Conservation (phyloP, 2,888 invertebrate genomes). For the Epinotia demarniana region DNA sequence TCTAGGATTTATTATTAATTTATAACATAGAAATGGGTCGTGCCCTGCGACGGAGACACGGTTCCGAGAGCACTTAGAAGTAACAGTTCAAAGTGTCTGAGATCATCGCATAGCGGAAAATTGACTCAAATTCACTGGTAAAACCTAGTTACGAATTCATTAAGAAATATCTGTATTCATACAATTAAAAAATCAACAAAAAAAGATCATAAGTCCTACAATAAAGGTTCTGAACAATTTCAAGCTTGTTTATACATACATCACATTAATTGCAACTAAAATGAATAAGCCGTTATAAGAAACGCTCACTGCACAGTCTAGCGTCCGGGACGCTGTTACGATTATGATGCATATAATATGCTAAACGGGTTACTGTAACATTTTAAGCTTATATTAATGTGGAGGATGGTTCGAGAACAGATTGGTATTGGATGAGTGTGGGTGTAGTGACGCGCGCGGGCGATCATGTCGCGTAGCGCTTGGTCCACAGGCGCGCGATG, state of each 20-base stretch:
- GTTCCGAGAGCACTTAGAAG: slow-evolving; percentile 63
- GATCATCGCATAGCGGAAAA: slow-evolving; percentile 78
- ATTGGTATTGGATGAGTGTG: slow-evolving; percentile 73
- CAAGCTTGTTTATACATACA: slow-evolving; percentile 65
- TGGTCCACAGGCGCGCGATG: slow-evolving; percentile 99
- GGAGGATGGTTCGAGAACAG: slow-evolving; percentile 77
- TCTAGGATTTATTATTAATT: slow-evolving; percentile 60
- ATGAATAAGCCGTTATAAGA: slow-evolving; percentile 66
- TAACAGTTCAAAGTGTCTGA: slow-evolving; percentile 73
- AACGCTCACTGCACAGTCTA: slow-evolving; percentile 48
- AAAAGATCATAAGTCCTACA: slow-evolving; percentile 63
- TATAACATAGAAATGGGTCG: slow-evolving; percentile 54
- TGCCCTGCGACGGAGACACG: slow-evolving; percentile 52
- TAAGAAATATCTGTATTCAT: slow-evolving; percentile 57
- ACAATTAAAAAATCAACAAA: slow-evolving; percentile 62
- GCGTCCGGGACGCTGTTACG: slow-evolving; percentile 41
- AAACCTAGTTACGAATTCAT: slow-evolving; percentile 55
- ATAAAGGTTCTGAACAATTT: slow-evolving; percentile 64
- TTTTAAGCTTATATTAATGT: slow-evolving; percentile 71
- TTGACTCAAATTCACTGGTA: slow-evolving; percentile 77
- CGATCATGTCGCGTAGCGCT: slow-evolving; percentile 97
- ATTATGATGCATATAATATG: slow-evolving; percentile 57
- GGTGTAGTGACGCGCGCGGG: slow-evolving; percentile 60
- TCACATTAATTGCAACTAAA: slow-evolving; percentile 78
- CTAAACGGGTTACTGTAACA: slow-evolving; percentile 54